Evolutionary conservation across 2,888 invertebrate genomes (phyloP), one percentile per base, ranked within the genome.

Genomic region (Agrotis clavis): DNA sequence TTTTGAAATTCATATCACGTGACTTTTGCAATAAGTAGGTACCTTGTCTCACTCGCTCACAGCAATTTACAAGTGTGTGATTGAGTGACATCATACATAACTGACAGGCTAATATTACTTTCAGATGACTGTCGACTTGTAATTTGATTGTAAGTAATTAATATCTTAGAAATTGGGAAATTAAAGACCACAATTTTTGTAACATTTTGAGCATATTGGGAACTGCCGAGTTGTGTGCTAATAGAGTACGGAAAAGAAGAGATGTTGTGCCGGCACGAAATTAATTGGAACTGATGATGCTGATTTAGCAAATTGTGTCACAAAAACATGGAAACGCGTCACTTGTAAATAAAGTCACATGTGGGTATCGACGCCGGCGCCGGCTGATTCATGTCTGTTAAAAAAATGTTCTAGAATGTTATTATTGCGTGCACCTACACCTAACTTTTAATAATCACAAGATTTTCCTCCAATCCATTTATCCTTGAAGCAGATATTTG

Each of bases 401-500:
- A 62, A 69, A 71, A 69, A 74, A 67, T 67, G 54, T 71, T 82
- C 76, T 76, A 73, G 76, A 83, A 73, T 79, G 79, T 83, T 79
- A 76, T 72, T 82, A 48, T 77, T 77, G 62, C 65, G 50, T 81
- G 64, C 71, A 65, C 62, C 67, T 86, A 67, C 73, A 75, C 75
- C 72, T 70, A 78, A 79, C 67, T 83, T 79, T 86, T 76, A 70
- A 65, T 70, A 72, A 65, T 72, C 73, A 75, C 64, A 69, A 76
- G 83, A 77, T 77, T 86, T 86, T 87, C 82, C 83, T 81, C 68
- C 73, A 82, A 79, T 83, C 77, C 77, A 87, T 87, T 88, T 87
- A 77, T 80, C 79, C 79, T 75, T 81, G 74, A 76, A 77, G 61
- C 78, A 66, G 82, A 82, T 83, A 80, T 75, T 80, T 77, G 76